Evolutionary conservation across 2,113 vertebrate species (phyloP), one percentile per base, ranked within the genome.

Genomic region (Rhabdornis inornatus): DNA sequence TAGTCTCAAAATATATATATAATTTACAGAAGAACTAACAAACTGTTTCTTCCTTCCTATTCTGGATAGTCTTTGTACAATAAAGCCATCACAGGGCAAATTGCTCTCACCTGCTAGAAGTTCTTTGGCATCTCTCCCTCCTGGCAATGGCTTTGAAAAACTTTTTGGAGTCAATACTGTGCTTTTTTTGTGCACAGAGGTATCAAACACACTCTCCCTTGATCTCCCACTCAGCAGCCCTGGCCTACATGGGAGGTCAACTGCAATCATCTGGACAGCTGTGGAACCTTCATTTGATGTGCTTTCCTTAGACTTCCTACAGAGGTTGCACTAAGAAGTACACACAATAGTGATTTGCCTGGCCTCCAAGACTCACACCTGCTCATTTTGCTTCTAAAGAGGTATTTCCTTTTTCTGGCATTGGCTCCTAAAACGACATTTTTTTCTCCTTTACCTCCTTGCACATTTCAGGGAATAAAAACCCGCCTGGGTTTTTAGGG

Each of bases 301-400:
- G 16, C 23, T 72, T n/a, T 87, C 39, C 18, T 77, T 35, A 74
- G 55, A 28, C 9, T 23, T 56, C 20, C 44, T 50, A 10, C 28
- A 33, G 49, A 70, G 11, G 7, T 16, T 64, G 11, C 11, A 50
- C 13, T 2, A 4, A 84, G 15, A 3, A 30, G 7, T 0, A 2
- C 6, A 7, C 3, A 23, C 40, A 0, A 0, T 55, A 40, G 4
- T 19, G 37, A 35, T 15, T 16, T 84, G 5, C 6, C 24, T 44
- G 18, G 9, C 10, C 11, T 22, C 24, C 6, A 59, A 40, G 49
- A 50, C 6, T 92, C 10, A 21, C 0, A 7, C 2, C 19, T 70
- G 13, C 5, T 82, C 6, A 19, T 11, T 81, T 44, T 84, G 40
- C 59, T 87, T 81, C 31, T 65, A 31, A 61, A 40, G 10, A 11